A percentile compares a stretch with the other conserved stretches of the same genome.
Conservation (phyloP, 2,797 vertebrate genomes). For the Sebastes steindachneri region DNA sequence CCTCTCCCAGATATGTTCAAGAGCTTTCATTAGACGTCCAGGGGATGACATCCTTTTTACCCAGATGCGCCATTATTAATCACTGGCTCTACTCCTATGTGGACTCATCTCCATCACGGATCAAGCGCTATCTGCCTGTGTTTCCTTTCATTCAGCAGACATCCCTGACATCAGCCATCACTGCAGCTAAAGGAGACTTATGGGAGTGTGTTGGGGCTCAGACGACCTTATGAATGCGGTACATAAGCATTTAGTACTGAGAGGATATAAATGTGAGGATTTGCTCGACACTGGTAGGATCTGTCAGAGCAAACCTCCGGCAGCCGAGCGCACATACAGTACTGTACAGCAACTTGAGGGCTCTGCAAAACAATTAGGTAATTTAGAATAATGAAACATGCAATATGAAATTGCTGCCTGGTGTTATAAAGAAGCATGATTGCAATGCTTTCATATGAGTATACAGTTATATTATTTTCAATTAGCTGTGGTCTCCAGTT, state of each 20-base stretch:
- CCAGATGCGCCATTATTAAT: slow-evolving; percentile 81
- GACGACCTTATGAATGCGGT: slow-evolving; percentile 78
- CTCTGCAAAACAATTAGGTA: slow-evolving; percentile 65
- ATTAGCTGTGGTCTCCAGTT: slow-evolving; percentile 69
- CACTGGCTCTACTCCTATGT: slow-evolving; percentile 76
- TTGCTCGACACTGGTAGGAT: slow-evolving; percentile 69
- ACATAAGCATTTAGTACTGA: slow-evolving; percentile 77
- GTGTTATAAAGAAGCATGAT: slow-evolving; percentile 48
- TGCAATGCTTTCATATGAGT: slow-evolving; percentile 55
- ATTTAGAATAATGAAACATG: slow-evolving; percentile 39
- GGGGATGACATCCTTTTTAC: slow-evolving; percentile 83
- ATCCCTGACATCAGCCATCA: slow-evolving; percentile 83
- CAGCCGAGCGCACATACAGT: slow-evolving; percentile 12
- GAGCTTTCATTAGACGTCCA: slow-evolving; percentile 85
- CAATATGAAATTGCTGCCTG: slow-evolving; percentile 42
- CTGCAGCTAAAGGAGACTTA: slow-evolving; percentile 83
- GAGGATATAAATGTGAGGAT: slow-evolving; percentile 77
- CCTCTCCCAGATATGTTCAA: slow-evolving; percentile 80
- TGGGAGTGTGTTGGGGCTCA: slow-evolving; percentile 77
- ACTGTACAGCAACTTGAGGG: slow-evolving; percentile 37
- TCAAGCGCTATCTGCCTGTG: slow-evolving; percentile 83
- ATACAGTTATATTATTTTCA: slow-evolving; percentile 71
- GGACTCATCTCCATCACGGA: slow-evolving; percentile 85
- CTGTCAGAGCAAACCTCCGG: slow-evolving; percentile 64
- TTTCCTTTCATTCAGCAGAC: slow-evolving; percentile 83